phyloP scores from a whole-genome alignment of 1,140 invertebrate genomes.

The Drosophila persimilis region DNA sequence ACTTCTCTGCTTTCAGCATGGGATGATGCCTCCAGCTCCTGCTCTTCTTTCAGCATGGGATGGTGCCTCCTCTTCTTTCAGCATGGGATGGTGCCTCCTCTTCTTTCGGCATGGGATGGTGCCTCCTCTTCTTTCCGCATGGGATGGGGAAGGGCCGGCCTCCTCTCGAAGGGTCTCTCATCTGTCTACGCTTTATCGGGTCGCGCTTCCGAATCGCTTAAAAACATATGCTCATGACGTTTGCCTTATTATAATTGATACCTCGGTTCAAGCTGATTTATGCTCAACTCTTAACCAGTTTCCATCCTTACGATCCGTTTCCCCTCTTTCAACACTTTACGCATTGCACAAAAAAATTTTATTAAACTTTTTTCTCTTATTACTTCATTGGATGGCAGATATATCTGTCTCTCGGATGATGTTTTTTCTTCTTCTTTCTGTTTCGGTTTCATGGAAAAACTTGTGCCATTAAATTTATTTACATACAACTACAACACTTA shows the following conservation, averaged over 20 bases:
- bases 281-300: slow-evolving; percentile 39
- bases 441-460: slow-evolving; percentile 61
- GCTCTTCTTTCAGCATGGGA: slow-evolving; percentile 23
- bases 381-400: slow-evolving; percentile 15
- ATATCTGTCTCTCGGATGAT: slow-evolving; percentile 16
- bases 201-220: slow-evolving; percentile 14
- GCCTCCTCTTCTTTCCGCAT: slow-evolving; percentile 14
- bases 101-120: neutral
- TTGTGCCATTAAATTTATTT: slow-evolving; percentile 79
- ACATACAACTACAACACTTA: slow-evolving; percentile 39
- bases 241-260: slow-evolving; percentile 69
- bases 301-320: neutral
- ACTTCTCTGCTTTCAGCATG: slow-evolving; percentile 27
- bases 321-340: slow-evolving; percentile 16
- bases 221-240: slow-evolving; percentile 66
- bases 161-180: slow-evolving; percentile 29
- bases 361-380: slow-evolving; percentile 29
- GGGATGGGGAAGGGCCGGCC: neutral
- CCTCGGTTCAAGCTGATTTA: slow-evolving; percentile 60
- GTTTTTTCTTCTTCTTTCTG: slow-evolving; percentile 9
- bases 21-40: slow-evolving; percentile 2
- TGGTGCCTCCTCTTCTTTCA: slow-evolving; percentile 21
- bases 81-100: slow-evolving; percentile 19
- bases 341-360: neutral
- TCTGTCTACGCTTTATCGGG: slow-evolving; percentile 1